Evolutionary conservation across 2,797 vertebrate species (phyloP).

Genomic region (Enteromius anoplus): DNA sequence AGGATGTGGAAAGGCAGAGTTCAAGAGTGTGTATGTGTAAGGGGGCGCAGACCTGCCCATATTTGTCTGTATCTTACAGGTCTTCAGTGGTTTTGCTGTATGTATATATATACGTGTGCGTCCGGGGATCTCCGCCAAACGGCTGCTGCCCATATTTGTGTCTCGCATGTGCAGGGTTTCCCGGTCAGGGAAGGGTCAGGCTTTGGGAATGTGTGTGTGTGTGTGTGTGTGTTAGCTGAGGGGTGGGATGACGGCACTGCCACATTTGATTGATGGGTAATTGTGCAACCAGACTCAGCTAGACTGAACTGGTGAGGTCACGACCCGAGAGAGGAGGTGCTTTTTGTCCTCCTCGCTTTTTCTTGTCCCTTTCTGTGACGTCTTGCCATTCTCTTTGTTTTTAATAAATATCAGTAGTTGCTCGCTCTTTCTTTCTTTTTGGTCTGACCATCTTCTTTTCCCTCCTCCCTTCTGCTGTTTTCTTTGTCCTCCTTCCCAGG

Average conservation of each 20-base stretch:
- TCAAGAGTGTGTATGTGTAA: neutral
- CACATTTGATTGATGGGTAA: slow-evolving; percentile 81
- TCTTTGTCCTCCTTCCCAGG: slow-evolving; percentile 62
- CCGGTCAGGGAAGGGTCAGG: slow-evolving; percentile 59
- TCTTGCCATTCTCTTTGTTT: slow-evolving; percentile 71
- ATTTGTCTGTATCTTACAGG: slow-evolving; percentile 26
- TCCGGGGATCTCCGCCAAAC: slow-evolving; percentile 48
- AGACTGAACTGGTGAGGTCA: slow-evolving; percentile 79
- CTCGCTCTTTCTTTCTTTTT: slow-evolving; percentile 35
- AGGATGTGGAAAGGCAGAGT: slow-evolving; percentile 33
- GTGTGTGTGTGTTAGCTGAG: slow-evolving; percentile 58
- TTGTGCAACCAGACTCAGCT: slow-evolving; percentile 77
- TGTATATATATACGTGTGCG: slow-evolving; percentile 34
- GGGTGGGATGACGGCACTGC: slow-evolving; percentile 71
- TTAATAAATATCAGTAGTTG: slow-evolving; percentile 52
- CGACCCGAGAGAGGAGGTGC: slow-evolving; percentile 65
- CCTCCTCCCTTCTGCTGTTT: slow-evolving; percentile 54
- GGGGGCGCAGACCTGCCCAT: neutral
- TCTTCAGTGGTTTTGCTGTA: slow-evolving; percentile 48
- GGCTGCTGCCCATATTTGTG: slow-evolving; percentile 58
- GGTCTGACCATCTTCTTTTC: slow-evolving; percentile 42
- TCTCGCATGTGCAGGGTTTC: slow-evolving; percentile 57
- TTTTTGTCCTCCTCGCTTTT: slow-evolving; percentile 70
- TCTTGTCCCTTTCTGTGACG: slow-evolving; percentile 69
- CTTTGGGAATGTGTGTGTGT: slow-evolving; percentile 54